Conservation (phyloP, 2,888 invertebrate genomes). For the Epirrhoe tristata region DNA sequence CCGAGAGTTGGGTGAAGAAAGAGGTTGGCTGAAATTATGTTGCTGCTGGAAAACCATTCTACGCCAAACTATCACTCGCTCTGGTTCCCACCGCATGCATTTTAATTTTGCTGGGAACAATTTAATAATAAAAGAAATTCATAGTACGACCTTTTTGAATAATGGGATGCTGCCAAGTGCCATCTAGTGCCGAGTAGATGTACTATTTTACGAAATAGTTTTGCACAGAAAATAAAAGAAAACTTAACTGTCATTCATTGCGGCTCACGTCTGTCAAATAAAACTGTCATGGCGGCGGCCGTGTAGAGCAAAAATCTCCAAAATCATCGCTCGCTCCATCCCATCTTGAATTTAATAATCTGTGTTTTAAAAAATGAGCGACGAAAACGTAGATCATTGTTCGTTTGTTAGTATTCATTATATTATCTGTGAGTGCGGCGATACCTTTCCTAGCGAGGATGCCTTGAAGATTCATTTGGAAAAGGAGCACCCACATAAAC, state of each 20-base stretch:
- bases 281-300: constrained; percentile 45
- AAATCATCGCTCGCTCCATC: constrained; percentile 45
- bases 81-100: no score
- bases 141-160: no score
- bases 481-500: constrained; percentile 59
- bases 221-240: constrained; percentile 23
- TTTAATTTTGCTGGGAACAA: no score
- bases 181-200: constrained; percentile 12
- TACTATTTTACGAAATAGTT: background rate
- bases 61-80: no score
- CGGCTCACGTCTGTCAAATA: constrained; percentile 25
- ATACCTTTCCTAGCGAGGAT: constrained; percentile 68
- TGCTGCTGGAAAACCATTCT: no score
- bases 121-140: no score
- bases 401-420: constrained; percentile 72
- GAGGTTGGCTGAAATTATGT: no score
- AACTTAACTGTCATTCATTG: constrained; percentile 12
- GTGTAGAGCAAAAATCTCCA: constrained; percentile 48
- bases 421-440: constrained; percentile 75
- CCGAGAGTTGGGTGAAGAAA: no score
- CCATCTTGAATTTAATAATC: constrained; percentile 54
- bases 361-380: constrained; percentile 61
- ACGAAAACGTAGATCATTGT: constrained; percentile 50
- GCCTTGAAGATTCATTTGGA: constrained; percentile 62
- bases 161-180: background rate